Base-by-base conservation (phyloP, 2,797 vertebrate genomes). In the Coracias cyanogaster region DNA sequence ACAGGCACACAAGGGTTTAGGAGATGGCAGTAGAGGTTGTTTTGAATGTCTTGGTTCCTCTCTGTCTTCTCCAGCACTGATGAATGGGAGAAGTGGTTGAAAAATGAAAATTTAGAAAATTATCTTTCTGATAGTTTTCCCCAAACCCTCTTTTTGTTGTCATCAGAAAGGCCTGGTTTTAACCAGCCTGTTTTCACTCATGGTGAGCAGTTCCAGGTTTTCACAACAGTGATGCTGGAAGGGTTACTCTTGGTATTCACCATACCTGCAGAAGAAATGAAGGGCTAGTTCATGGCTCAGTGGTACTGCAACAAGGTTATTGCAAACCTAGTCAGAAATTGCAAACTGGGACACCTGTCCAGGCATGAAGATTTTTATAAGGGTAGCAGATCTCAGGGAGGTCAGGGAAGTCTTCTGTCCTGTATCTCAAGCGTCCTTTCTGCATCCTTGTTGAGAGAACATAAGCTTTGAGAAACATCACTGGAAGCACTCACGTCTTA, bases 341-440 rank as follows among this genome's bases (percentile, higher is more conserved):
- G 37, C 14, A 31, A 82, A 82, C 19, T 45, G 31, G 29, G 29
- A 48, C 20, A 52, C 8, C 12, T 73, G 55, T 17, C 41, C 13
- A 37, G 15, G 22, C 51, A 41, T 37, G 15, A 18, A 61, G 33
- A 8, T 33, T 90, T 93, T 70, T 52, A 1, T 49, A 49, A 65
- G 21, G 20, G 9, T 87, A 52, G 16, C 2, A 0, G 51, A 5
- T 66, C 54, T 89, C n/a, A 25, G 9, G 35, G 22, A 79, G 37
- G 20, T 60, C 37, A 61, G 81, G 19, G 43, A 89, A 43, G 12
- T 82, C 15, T 78, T 2, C 26, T 61, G 6, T 72, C 21, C 19
- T 1, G 0, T 46, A 33, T 48, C 31, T 67, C 0, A 0, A 69
- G 18, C 43, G 69, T 79, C 8, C 9, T 78, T 93, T 86, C 17